Evolutionary conservation across 2,797 vertebrate species (phyloP), one percentile per base, ranked within the genome.

Genomic region (Austrolebias charrua): DNA sequence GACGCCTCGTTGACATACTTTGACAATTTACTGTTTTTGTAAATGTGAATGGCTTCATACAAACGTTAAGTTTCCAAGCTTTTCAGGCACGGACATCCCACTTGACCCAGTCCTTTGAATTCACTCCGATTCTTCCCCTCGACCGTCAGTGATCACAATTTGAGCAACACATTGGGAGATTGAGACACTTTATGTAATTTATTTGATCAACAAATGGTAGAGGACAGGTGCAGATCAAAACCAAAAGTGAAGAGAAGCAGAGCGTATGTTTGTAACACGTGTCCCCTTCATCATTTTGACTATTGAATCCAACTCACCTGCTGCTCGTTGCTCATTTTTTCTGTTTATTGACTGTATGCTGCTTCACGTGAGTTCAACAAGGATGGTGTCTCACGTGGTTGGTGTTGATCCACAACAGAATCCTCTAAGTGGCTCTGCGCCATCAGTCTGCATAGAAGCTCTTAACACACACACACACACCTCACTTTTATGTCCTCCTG

Each of bases 391-490:
- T 57, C 58, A 57, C n/a, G 5, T 66, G 63, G 20, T 51, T 48
- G 5, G 65, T 19, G 33, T 12, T 47, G 48, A 72, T 52, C 53
- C 48, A 46, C 16, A 54, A 35, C 45, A 61, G 59, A 66, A 72
- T 66, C 33, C 47, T 28, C 53, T 66, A 38, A 66, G 48, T 62
- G 58, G 53, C 59, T 73, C 48, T 48, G 50, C 28, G 28, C 42
- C 48, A 42, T 44, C 16, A 29, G n/a, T 29, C 47, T 40, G 16
- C 50, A 48, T 40, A 29, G 13, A 66, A 54, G 50, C 49, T 66
- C 13, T 19, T 35, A 13, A 42, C n/a, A n/a, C 14, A 44, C n/a
- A 66, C 28, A 24, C 20, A 12, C 28, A 51, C 49, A 24, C 4
- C 40, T 42, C 16, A 15, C 44, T 18, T 14, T 46, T n/a, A 18